Evolutionary conservation across 2,797 vertebrate genomes (phyloP).

Genomic region (Cryptoblepharus egeriae): DNA sequence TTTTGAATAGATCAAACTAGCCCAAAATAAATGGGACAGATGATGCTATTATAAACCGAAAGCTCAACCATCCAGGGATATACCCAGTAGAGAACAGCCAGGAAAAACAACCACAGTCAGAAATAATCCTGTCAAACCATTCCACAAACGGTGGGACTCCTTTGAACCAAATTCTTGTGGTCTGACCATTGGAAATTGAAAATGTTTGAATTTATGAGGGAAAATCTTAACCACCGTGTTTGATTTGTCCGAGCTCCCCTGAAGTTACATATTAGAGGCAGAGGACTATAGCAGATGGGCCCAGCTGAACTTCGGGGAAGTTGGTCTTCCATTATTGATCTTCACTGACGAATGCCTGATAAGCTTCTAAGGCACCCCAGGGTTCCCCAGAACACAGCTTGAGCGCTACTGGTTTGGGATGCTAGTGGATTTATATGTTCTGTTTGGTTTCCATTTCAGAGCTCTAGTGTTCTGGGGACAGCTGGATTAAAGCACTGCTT

Average conservation of each 20-base stretch:
- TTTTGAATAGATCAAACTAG: constrained; percentile 2
- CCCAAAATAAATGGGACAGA: neutral
- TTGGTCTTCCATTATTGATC: neutral
- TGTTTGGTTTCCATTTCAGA: constrained; percentile 40
- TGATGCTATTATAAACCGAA: neutral
- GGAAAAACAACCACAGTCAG: neutral
- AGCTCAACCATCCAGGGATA: neutral
- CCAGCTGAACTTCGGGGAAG: neutral
- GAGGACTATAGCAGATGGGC: neutral
- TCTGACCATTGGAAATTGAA: neutral
- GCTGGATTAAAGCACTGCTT: neutral
- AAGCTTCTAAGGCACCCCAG: neutral
- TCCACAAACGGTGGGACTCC: neutral
- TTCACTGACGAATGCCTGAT: neutral
- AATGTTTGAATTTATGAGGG: neutral
- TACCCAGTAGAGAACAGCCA: neutral
- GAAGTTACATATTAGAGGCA: neutral
- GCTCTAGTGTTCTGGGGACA: constrained; percentile 5
- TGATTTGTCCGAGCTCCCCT: neutral
- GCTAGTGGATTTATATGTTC: constrained; percentile 34
- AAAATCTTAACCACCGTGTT: neutral
- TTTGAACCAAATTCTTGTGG: no score
- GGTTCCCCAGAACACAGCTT: neutral
- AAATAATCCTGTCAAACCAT: neutral
- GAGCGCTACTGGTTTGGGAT: neutral